phyloP scores from a whole-genome alignment of 2,888 invertebrate genomes.

The Geotrupes spiniger region DNA sequence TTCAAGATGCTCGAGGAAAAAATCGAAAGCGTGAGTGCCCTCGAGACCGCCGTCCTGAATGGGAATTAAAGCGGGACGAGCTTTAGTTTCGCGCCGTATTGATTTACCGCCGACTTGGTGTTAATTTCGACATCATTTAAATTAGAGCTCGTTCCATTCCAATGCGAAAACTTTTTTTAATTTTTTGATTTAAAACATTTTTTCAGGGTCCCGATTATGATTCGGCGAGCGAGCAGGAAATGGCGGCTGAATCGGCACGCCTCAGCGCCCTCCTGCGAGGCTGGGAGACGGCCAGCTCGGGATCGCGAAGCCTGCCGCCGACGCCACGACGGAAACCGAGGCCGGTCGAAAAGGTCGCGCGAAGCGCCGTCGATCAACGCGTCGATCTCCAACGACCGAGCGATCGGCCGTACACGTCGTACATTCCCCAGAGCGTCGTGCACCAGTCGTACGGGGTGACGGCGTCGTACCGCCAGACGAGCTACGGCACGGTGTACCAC shows the following conservation, averaged over 20 bases:
- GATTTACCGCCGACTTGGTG: no score
- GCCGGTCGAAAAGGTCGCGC: slow-evolving; percentile 22
- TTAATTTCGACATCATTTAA: no score
- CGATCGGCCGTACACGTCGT: slow-evolving; percentile 16
- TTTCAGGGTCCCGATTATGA: slow-evolving; percentile 79
- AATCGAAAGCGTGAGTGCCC: slow-evolving; percentile 80
- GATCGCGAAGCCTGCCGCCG: slow-evolving; percentile 55
- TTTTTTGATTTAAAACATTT: neutral
- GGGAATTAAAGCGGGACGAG: no score
- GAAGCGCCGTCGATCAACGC: slow-evolving; percentile 22
- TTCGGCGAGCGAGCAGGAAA: slow-evolving; percentile 72
- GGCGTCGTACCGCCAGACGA: slow-evolving; percentile 6
- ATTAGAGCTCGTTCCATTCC: no score
- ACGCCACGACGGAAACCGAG: slow-evolving; percentile 46
- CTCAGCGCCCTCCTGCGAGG: slow-evolving; percentile 67
- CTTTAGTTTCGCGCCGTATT: no score
- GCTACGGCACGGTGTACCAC: slow-evolving; percentile 28
- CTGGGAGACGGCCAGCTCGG: slow-evolving; percentile 72
- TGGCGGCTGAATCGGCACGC: slow-evolving; percentile 65
- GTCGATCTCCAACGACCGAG: slow-evolving; percentile 9
- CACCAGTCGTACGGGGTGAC: slow-evolving; percentile 47
- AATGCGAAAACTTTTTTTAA: no score
- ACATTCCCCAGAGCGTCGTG: slow-evolving; percentile 45
- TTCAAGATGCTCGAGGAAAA: slow-evolving; percentile 91
- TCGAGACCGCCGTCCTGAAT: no score